Evolutionary conservation across 2,797 vertebrate genomes (phyloP).

Genomic region (Aselliscus stoliczkanus): DNA sequence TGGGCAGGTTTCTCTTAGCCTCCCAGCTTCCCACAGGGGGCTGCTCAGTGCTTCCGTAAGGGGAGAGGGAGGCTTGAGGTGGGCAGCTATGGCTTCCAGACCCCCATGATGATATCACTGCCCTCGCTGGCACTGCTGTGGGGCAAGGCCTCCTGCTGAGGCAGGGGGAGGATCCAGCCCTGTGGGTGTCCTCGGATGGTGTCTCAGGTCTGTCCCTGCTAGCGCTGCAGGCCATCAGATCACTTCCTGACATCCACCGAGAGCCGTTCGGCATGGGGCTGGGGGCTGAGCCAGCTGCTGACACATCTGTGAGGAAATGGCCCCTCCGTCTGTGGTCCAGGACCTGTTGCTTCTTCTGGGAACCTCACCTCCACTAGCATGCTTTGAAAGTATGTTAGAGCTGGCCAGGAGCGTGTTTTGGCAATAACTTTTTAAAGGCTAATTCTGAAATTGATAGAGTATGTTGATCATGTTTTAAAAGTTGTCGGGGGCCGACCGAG

Average conservation of each 20-base stretch:
- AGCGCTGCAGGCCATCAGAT: background rate
- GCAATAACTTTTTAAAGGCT: background rate
- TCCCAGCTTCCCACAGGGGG: background rate
- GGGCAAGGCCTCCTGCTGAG: background rate
- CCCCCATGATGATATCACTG: background rate
- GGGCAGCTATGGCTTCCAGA: background rate
- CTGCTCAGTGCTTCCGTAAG: background rate
- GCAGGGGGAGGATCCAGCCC: background rate
- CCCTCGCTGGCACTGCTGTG: background rate
- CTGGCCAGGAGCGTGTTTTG: background rate
- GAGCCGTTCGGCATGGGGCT: background rate
- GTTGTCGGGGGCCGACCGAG: no score
- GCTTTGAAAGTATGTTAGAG: background rate
- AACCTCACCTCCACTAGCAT: background rate
- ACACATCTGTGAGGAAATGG: background rate
- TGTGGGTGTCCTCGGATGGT: background rate
- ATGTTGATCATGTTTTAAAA: constrained; percentile 12
- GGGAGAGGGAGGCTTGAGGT: background rate
- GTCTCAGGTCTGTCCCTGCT: background rate
- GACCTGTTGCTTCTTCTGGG: background rate
- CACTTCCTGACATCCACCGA: background rate
- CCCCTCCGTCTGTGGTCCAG: background rate
- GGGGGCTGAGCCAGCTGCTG: background rate
- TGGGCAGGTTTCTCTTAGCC: background rate
- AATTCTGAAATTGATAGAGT: background rate